Conservation (phyloP, 2,888 invertebrate species). For the Therioaphis trifolii region DNA sequence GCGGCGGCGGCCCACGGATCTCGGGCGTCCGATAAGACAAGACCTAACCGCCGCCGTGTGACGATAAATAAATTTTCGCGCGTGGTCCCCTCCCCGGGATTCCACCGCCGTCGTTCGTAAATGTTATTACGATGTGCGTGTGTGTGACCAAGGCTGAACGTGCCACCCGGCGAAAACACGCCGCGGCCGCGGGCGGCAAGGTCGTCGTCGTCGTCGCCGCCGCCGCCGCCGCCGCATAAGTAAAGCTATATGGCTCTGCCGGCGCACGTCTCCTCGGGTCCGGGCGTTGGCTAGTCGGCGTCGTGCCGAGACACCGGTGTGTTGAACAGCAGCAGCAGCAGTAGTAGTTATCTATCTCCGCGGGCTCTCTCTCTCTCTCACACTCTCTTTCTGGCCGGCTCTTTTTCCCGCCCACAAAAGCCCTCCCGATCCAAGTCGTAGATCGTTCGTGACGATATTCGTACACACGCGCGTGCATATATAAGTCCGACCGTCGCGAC, state of each 20-base stretch:
- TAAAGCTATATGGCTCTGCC: too few species aligned
- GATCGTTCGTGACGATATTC: too few species aligned
- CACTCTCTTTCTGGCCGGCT: not conserved
- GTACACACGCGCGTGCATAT: not conserved
- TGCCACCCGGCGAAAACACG: constrained; percentile 54
- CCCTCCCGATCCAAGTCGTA: too few species aligned
- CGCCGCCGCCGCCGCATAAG: not conserved
- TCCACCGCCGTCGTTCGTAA: not conserved
- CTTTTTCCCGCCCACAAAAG: not conserved
- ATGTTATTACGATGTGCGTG: constrained; percentile 17
- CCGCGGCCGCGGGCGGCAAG: constrained; percentile 34
- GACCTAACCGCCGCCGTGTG: too few species aligned
- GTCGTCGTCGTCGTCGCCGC: constrained; percentile 35
- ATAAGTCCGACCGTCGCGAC: not conserved
- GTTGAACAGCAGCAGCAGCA: not conserved
- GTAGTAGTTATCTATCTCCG: too few species aligned
- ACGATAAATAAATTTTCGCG: too few species aligned
- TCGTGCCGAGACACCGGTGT: not conserved
- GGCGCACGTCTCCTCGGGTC: not conserved
- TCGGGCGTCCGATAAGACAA: too few species aligned
- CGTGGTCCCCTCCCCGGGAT: not conserved
- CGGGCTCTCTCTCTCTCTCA: not conserved
- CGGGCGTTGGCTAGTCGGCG: constrained; percentile 23
- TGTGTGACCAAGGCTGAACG: constrained; percentile 53
- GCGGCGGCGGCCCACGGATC: too few species aligned